Evolutionary conservation across 2,797 vertebrate genomes (phyloP).

Genomic region (Uromys caudimaculatus): DNA sequence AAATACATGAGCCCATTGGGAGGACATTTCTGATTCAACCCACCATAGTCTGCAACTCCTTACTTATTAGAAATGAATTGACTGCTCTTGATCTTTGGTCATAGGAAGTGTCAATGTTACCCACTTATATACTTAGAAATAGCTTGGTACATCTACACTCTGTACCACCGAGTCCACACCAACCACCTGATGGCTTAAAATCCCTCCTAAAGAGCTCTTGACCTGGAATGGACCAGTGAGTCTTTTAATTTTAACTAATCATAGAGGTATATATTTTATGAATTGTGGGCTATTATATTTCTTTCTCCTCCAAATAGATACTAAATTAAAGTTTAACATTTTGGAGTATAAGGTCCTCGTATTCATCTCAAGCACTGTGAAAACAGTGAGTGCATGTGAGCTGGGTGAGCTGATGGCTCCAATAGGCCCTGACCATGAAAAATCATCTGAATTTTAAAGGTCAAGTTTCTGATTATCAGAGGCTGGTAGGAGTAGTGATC

Average conservation of each 20-base stretch:
- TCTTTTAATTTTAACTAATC: slow-evolving; percentile 47
- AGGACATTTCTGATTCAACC: neutral
- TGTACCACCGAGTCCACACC: neutral
- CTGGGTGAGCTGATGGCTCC: neutral
- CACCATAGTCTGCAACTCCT: neutral
- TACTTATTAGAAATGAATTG: neutral
- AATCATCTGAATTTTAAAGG: neutral
- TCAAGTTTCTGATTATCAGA: neutral
- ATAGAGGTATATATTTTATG: neutral
- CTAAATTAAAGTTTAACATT: neutral
- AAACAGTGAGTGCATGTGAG: neutral
- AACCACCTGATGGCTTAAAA: neutral
- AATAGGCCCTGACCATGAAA: neutral
- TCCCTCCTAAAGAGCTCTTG: neutral
- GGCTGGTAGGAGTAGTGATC: neutral
- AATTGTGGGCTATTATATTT: neutral
- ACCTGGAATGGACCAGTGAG: neutral
- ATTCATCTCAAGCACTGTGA: neutral
- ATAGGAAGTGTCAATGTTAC: neutral
- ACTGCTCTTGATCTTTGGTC: neutral
- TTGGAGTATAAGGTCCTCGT: no score
- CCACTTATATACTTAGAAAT: neutral
- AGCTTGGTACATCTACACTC: neutral
- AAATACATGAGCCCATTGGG: neutral
- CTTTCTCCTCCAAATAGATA: neutral